phyloP scores from a whole-genome alignment of 2,797 vertebrate genomes.

The Acrocephalus scirpaceus region DNA sequence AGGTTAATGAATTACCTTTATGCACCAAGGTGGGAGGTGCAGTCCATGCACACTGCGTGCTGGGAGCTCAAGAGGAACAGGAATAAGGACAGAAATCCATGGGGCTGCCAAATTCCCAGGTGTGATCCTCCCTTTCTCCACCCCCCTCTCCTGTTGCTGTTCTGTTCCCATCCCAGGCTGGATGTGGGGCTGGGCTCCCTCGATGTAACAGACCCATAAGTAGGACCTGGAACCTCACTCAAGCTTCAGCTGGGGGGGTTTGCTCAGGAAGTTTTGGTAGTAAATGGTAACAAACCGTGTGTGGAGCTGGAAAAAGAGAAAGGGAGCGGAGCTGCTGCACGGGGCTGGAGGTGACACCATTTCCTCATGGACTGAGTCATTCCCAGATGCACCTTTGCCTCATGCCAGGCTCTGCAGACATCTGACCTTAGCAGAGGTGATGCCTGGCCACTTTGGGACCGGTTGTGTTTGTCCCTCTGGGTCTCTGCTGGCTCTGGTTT shows the following conservation, averaged over 20 bases:
- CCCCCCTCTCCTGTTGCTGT: rapidly evolving
- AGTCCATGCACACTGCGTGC: rapidly evolving
- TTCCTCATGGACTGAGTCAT: not conserved
- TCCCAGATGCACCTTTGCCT: not conserved
- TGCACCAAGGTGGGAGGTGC: not conserved
- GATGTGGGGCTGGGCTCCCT: not conserved
- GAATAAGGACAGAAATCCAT: not conserved
- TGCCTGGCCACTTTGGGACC: not conserved
- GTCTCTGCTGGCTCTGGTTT: not conserved
- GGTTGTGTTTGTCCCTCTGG: not conserved
- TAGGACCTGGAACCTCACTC: not conserved
- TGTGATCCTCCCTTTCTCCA: not conserved
- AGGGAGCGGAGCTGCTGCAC: not conserved
- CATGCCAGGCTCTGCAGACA: not conserved
- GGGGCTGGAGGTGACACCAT: not conserved
- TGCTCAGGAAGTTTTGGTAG: not conserved
- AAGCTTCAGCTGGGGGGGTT: not conserved
- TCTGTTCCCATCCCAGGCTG: rapidly evolving
- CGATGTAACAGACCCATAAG: rapidly evolving
- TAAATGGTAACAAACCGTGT: not conserved
- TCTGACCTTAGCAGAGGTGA: not conserved
- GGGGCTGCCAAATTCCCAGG: not conserved
- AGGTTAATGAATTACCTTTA: constrained; percentile 45
- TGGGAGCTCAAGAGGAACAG: not conserved
- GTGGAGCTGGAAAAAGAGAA: not conserved